A percentile compares a stretch with the other conserved stretches of the same genome.
Evolutionary conservation across 2,888 invertebrate genomes (phyloP).

Genomic region (Machimus rusticus): DNA sequence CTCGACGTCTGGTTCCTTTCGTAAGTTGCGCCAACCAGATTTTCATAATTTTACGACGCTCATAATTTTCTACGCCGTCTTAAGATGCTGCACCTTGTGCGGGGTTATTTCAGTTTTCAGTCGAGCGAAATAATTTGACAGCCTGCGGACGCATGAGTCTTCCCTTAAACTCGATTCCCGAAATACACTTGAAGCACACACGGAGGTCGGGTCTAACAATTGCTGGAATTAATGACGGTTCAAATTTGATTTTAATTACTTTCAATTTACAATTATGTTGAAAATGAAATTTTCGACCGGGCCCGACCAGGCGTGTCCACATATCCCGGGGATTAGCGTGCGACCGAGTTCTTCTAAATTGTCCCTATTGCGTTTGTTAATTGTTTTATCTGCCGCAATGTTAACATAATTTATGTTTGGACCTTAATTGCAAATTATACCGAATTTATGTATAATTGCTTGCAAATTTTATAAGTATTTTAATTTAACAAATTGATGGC

Average conservation of each 20-base stretch:
- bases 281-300: neutral
- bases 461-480: neutral
- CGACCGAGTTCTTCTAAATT: neutral
- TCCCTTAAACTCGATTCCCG: neutral
- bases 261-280: neutral
- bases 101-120: neutral
- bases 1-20: neutral
- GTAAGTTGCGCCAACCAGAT: neutral
- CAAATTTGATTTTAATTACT: constrained; percentile 19
- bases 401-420: neutral
- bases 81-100: neutral
- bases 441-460: neutral
- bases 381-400: neutral
- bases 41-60: neutral
- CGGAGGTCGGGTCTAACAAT: neutral
- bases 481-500: neutral
- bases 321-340: neutral
- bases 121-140: neutral
- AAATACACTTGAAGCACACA: neutral
- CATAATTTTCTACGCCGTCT: neutral
- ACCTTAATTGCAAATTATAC: neutral
- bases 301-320: neutral
- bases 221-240: constrained; percentile 6
- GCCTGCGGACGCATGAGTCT: neutral
- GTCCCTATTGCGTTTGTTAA: neutral